Evolutionary conservation across 2,888 invertebrate genomes (phyloP).

Genomic region (Oscheius sp.): DNA sequence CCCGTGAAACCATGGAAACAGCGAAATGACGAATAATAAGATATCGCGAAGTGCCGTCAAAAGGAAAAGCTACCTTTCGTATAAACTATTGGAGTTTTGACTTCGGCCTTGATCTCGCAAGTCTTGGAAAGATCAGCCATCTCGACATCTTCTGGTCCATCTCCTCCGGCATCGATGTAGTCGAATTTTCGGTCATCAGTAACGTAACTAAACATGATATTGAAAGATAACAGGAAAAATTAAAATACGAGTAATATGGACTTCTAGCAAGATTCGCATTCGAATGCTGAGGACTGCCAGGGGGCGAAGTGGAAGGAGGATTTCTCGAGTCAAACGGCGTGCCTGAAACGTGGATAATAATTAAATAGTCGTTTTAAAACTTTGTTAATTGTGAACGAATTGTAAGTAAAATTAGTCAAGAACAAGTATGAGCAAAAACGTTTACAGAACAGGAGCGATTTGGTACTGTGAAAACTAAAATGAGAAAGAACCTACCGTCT

Average conservation of each 20-base stretch:
- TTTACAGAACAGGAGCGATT: background rate
- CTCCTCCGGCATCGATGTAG: background rate
- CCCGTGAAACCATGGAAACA: constrained; percentile 16
- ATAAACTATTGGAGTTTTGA: background rate
- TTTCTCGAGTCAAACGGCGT: background rate
- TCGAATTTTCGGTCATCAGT: too few species aligned
- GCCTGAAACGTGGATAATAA: background rate
- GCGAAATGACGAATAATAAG: background rate
- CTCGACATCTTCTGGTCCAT: background rate
- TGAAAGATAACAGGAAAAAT: too few species aligned
- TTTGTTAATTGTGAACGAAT: background rate
- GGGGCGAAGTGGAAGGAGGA: constrained; percentile 12
- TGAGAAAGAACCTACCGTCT: background rate
- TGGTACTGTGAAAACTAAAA: background rate
- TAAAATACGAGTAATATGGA: too few species aligned
- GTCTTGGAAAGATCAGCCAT: background rate
- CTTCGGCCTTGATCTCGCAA: background rate
- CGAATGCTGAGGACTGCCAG: background rate
- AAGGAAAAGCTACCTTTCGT: constrained; percentile 18
- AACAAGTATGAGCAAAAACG: background rate
- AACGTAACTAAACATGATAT: too few species aligned
- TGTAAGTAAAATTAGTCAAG: background rate
- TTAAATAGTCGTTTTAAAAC: background rate
- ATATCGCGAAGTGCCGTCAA: background rate
- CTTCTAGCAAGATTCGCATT: too few species aligned